These are phyloP conservation scores for Scaptomyza montana DNA, from an alignment of 1,140 invertebrate species.

Conservation along the genomic window DNA sequence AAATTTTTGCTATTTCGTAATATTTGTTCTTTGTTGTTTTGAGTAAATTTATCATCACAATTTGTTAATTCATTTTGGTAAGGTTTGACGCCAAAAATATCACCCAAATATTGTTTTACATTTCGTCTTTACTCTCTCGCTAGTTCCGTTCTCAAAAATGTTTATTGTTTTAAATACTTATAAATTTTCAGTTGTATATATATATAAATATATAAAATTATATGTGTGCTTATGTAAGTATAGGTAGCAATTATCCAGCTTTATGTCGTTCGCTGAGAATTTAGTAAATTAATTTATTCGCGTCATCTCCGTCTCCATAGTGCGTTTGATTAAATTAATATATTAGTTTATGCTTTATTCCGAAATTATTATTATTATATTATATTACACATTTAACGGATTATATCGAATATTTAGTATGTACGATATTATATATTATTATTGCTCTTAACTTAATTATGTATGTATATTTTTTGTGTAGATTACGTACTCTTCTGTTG, in stretches of 20 bases:
- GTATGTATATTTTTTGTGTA: conserved; percentile 1
- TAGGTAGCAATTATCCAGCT: too few species aligned
- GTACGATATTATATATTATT: neutral
- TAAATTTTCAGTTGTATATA: neutral
- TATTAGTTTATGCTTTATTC: too few species aligned
- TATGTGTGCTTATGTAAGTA: too few species aligned
- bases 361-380: too few species aligned
- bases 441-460: conserved; percentile 4
- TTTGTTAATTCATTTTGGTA: conserved; percentile 52
- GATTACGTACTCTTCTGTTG: too few species aligned
- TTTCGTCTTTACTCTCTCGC: conserved; percentile 10
- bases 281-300: too few species aligned
- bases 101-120: conserved; percentile 37
- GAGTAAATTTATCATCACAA: conserved; percentile 66
- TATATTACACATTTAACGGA: too few species aligned
- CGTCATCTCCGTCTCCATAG: too few species aligned
- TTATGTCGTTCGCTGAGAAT: too few species aligned
- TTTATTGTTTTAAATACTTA: neutral
- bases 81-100: conserved; percentile 51
- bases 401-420: too few species aligned
- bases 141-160: neutral
- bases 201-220: too few species aligned
- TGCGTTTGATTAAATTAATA: too few species aligned
- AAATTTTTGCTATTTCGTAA: neutral
- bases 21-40: conserved; percentile 19